phyloP scores from a whole-genome alignment of 2,888 invertebrate genomes.

The Nemotelus pantherinus region DNA sequence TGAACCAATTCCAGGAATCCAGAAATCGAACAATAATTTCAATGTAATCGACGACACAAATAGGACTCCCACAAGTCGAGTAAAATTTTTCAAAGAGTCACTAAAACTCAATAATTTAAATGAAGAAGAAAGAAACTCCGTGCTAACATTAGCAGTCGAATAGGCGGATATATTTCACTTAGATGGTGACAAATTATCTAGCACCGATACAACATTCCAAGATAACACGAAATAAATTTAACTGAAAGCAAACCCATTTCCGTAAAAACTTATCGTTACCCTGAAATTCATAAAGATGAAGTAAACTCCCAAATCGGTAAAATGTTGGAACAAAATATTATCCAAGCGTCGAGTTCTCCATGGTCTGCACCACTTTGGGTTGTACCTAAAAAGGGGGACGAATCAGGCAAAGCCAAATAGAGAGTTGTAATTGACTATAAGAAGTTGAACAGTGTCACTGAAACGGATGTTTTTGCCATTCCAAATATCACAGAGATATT shows the following conservation, averaged over 20 bases:
- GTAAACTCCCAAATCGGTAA: slow-evolving; percentile 40
- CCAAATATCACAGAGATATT: no score
- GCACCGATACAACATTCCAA: no score
- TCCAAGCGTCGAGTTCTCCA: slow-evolving; percentile 55
- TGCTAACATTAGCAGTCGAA: slow-evolving; percentile 42
- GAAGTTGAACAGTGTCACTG: slow-evolving; percentile 52
- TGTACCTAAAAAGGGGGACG: no score
- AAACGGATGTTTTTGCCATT: slow-evolving; percentile 21
- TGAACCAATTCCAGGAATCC: no score
- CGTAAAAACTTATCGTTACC: no score
- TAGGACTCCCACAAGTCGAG: no score
- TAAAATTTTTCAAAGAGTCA: no score
- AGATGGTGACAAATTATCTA: slow-evolving; percentile 55
- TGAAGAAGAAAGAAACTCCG: no score
- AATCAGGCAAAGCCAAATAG: slow-evolving; percentile 52
- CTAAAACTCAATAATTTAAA: no score
- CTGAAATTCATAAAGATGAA: slow-evolving; percentile 15
- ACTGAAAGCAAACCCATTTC: no score
- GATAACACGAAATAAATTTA: neutral
- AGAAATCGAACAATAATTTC: no score
- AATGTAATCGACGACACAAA: no score
- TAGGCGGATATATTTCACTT: slow-evolving; percentile 51
- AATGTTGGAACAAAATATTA: slow-evolving; percentile 45
- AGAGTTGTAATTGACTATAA: slow-evolving; percentile 51
- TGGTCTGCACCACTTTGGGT: slow-evolving; percentile 55